phyloP scores from a whole-genome alignment of 2,888 invertebrate genomes.

The Poecilus cupreus region DNA sequence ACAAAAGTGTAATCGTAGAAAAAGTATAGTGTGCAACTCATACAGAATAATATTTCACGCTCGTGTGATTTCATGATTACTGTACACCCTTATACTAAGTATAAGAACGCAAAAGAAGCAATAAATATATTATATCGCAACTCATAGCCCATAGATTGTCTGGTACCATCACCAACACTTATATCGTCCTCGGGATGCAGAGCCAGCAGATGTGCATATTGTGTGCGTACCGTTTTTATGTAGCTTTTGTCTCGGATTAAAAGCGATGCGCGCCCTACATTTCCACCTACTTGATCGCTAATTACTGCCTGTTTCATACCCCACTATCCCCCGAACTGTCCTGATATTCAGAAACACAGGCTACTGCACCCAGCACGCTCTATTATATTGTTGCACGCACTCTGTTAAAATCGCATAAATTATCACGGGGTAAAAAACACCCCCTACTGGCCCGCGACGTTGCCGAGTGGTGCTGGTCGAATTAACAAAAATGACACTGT shows the following conservation, averaged over 20 bases:
- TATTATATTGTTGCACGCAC: conserved; percentile 64
- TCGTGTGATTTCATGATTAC: too few species aligned
- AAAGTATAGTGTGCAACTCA: too few species aligned
- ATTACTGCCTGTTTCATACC: conserved; percentile 68
- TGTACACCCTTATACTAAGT: too few species aligned
- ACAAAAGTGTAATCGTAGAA: too few species aligned
- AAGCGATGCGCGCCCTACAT: conserved; percentile 68
- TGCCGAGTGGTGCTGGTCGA: conserved; percentile 19
- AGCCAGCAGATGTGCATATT: conserved; percentile 70
- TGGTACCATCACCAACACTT: neutral
- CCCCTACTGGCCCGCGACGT: conserved; percentile 3
- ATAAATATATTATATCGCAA: too few species aligned
- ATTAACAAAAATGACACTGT: too few species aligned
- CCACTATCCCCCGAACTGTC: conserved; percentile 35
- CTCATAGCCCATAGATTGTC: too few species aligned
- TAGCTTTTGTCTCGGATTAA: conserved; percentile 69
- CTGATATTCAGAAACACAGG: too few species aligned
- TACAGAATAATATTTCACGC: too few species aligned
- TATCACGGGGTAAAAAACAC: conserved; percentile 66
- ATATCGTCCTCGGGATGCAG: neutral
- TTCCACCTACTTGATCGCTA: conserved; percentile 73
- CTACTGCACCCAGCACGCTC: conserved; percentile 36
- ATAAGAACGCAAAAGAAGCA: too few species aligned
- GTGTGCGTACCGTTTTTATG: conserved; percentile 66
- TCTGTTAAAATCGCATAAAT: conserved; percentile 72